Evolutionary conservation across 2,797 vertebrate species (phyloP).

Genomic region (Paguma larvata): DNA sequence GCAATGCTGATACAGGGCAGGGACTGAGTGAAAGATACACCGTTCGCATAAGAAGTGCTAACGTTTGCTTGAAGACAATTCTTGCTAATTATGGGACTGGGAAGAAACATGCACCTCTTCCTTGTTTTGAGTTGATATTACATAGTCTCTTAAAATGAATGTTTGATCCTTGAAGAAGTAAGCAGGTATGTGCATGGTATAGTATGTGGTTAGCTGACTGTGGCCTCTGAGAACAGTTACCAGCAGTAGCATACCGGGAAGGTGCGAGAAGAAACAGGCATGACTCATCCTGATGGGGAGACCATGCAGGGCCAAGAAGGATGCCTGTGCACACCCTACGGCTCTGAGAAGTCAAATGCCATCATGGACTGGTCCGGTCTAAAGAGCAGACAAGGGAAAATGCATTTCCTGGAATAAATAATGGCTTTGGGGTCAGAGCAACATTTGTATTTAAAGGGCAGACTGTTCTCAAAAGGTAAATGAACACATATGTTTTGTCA

Average conservation of each 20-base stretch:
- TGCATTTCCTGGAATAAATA: not conserved
- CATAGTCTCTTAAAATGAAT: not conserved
- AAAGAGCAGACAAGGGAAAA: not conserved
- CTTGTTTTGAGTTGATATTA: not conserved
- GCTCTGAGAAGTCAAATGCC: not conserved
- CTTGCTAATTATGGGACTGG: not conserved
- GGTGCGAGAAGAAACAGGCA: not conserved
- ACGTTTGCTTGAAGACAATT: not conserved
- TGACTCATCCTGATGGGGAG: not conserved
- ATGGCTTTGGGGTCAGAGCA: not conserved
- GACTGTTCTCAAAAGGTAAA: not conserved
- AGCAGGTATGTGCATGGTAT: not conserved
- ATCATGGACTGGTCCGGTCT: not conserved
- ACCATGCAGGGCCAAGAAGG: not conserved
- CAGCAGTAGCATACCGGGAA: not conserved
- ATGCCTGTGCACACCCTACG: not conserved
- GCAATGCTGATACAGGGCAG: not conserved
- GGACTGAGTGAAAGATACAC: not conserved
- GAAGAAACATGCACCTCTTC: conserved; percentile 26
- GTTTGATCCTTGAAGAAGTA: not conserved
- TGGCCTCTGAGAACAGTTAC: not conserved
- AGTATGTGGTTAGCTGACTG: not conserved
- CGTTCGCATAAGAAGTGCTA: not conserved
- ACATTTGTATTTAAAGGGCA: not conserved
- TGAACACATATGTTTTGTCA: not conserved